phyloP scores from a whole-genome alignment of 2,888 invertebrate genomes.

The Marasmarcha lunaedactyla region DNA sequence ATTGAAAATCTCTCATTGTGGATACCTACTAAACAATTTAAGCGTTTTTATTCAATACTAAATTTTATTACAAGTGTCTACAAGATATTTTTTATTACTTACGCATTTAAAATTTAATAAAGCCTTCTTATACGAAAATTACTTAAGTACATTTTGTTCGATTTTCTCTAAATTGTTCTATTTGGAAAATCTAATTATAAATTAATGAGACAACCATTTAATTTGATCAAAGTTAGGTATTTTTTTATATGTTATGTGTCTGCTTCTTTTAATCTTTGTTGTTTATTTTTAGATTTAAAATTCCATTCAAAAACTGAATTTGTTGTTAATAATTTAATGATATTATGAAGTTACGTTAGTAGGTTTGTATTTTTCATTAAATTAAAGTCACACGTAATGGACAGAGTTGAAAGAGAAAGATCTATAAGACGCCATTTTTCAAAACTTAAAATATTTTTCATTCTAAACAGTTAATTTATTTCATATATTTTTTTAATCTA shows the following conservation, averaged over 20 bases:
- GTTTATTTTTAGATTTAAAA: too few species aligned
- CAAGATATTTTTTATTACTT: constrained; percentile 45
- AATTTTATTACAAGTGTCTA: constrained; percentile 45
- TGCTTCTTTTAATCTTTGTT: background rate
- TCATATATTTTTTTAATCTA: constrained; percentile 60
- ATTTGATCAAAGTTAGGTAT: constrained; percentile 19
- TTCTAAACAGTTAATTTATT: constrained; percentile 44
- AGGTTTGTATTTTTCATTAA: too few species aligned
- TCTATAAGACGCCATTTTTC: constrained; percentile 49
- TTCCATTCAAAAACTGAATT: too few species aligned
- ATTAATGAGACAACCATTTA: constrained; percentile 41
- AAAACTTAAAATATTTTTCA: constrained; percentile 51
- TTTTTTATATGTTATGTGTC: background rate
- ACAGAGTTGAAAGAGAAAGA: constrained; percentile 52
- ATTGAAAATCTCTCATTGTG: constrained; percentile 19
- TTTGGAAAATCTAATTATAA: too few species aligned
- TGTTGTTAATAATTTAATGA: too few species aligned
- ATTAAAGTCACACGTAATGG: too few species aligned
- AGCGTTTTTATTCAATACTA: constrained; percentile 28
- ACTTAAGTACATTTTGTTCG: constrained; percentile 70
- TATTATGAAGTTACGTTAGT: too few species aligned
- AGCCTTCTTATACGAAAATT: constrained; percentile 65
- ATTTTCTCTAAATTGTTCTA: constrained; percentile 31
- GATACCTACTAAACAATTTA: constrained; percentile 50
- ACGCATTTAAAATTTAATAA: constrained; percentile 67